phyloP scores from a whole-genome alignment of 2,888 invertebrate species.

The Sthenelais limicola region DNA sequence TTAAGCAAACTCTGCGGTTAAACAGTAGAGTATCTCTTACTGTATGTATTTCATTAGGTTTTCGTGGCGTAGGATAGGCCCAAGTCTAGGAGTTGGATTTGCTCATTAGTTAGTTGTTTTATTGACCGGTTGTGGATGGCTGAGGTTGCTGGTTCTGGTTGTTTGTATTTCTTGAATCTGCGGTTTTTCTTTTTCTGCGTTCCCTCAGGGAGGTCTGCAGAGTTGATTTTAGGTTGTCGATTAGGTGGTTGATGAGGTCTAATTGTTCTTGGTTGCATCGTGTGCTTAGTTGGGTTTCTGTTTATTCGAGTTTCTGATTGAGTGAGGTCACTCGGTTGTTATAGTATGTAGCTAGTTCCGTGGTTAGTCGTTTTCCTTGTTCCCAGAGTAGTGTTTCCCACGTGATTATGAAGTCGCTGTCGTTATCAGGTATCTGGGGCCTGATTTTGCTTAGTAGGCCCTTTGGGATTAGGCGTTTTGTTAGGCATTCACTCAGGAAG shows the following conservation, averaged over 20 bases:
- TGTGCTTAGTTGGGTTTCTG: too few species aligned
- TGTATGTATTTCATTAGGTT: not conserved
- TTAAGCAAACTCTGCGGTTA: not conserved
- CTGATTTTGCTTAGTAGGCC: not conserved
- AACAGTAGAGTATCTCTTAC: constrained; percentile 1
- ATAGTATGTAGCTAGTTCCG: not conserved
- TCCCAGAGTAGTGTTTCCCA: too few species aligned
- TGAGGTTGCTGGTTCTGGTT: too few species aligned
- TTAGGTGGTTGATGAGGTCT: not conserved
- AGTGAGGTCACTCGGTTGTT: not conserved
- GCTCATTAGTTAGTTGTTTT: not conserved
- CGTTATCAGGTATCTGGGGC: not conserved
- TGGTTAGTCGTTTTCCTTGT: not conserved
- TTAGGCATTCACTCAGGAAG: too few species aligned
- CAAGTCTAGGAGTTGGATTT: not conserved
- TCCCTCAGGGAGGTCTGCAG: not conserved
- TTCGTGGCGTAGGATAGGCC: not conserved
- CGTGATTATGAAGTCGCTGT: not conserved
- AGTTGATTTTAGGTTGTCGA: not conserved
- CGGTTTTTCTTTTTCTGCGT: too few species aligned
- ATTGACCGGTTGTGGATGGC: too few species aligned
- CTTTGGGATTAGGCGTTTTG: too few species aligned
- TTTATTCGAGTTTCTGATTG: not conserved
- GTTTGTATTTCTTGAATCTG: too few species aligned
- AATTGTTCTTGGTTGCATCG: not conserved